Percentiles rank a stretch among this genome's conserved stretches.
Evolutionary conservation across 2,797 vertebrate genomes (phyloP).

Genomic region (Parambassis ranga): DNA sequence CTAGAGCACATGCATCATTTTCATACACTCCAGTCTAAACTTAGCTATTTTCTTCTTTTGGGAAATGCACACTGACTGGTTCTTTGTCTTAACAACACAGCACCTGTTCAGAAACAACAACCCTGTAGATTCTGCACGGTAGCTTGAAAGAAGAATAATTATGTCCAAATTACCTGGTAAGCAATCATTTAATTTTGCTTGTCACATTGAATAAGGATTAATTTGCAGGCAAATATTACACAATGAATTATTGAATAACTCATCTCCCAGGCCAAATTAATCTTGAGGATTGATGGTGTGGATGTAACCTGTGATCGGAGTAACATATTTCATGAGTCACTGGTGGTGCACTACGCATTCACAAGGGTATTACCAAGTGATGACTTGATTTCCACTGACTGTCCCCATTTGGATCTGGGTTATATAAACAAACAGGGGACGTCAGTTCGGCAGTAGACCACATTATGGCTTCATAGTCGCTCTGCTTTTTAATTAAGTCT

Average conservation of each 20-base stretch:
- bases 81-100: slow-evolving; percentile 53
- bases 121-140: slow-evolving; percentile 27
- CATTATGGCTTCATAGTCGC: slow-evolving; percentile 44
- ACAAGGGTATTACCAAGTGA: slow-evolving; percentile 54
- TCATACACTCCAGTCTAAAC: slow-evolving; percentile 48
- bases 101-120: slow-evolving; percentile 54
- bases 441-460: slow-evolving; percentile 30
- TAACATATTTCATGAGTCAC: slow-evolving; percentile 64
- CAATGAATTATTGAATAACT: slow-evolving; percentile 80
- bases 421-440: slow-evolving; percentile 54
- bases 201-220: slow-evolving; percentile 79
- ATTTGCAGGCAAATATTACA: slow-evolving; percentile 79
- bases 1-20: slow-evolving; percentile 59
- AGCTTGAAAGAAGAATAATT: slow-evolving; percentile 74
- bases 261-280: slow-evolving; percentile 75
- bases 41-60: slow-evolving; percentile 57
- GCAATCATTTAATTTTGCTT: slow-evolving; percentile 77
- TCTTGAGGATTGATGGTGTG: slow-evolving; percentile 76
- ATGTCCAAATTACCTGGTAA: slow-evolving; percentile 75
- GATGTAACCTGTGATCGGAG: slow-evolving; percentile 69
- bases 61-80: slow-evolving; percentile 45
- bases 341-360: slow-evolving; percentile 37
- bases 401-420: slow-evolving; percentile 50
- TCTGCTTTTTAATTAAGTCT: slow-evolving; percentile 69
- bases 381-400: slow-evolving; percentile 66